Evolutionary conservation across 2,113 vertebrate genomes (phyloP), one percentile per base, ranked within the genome.

Genomic region (Channa argus): DNA sequence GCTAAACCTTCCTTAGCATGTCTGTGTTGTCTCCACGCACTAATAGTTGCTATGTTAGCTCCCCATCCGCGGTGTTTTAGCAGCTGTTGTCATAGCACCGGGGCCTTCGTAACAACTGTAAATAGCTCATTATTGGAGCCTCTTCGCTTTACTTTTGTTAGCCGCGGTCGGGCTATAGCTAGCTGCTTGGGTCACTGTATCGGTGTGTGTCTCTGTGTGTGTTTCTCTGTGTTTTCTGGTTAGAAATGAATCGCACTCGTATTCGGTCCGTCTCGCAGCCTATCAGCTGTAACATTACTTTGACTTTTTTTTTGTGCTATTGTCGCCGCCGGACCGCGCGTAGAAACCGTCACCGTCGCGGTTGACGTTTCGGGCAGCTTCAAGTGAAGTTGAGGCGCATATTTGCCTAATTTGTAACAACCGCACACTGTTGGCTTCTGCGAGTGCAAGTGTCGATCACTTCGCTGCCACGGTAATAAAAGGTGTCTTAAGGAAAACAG

Each of bases 1-100:
- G 87, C 92, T 90, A 89, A 90, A 91, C 82, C 86, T 87, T 83
- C 91, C 86, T 80, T 89, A 90, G 89, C 87, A 89, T 88, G 89
- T 81, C 83, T 82, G 88, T 89, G 91, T 89, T 88, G 84, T 82
- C 76, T 85, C 82, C 65, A 12, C 72, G 73, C 77, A 77, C 53
- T 51, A 72, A 81, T 68, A 92, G 92, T 94, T 90, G 88, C 88
- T 50, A 72, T 88, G 92, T 91, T 86, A 83, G 90, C 90, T 68
- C 45, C 71, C 74, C 63, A 66, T 79, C 10, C 61, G 84, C 77
- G 80, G 50, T 83, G 88, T 87, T 89, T 88, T 71, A 72, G 88
- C 85, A 82, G 85, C 89, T 87, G 86, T 90, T 87, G 85, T 91
- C 85, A 92, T 86, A 90, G 86, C 90, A 92, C 88, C 93, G 75